Base-by-base conservation (phyloP, 2,888 invertebrate genomes). In the Diarsia dahlii region DNA sequence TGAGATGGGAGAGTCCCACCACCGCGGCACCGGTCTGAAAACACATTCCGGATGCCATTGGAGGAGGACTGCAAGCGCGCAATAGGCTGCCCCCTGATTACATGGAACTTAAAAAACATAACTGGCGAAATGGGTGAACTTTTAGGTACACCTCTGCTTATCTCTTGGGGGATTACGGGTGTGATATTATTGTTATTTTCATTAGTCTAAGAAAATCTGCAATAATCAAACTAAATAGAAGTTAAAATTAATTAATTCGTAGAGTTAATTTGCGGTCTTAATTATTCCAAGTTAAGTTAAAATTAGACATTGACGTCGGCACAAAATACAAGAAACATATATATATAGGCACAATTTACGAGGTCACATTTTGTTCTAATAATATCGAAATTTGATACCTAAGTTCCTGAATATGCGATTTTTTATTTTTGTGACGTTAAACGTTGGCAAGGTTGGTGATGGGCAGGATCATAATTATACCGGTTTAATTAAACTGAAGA, bases 231-330 rank as follows among this genome's bases (percentile, higher is more conserved):
- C 5, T 23, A 15, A 56, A 13, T 56, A 28, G 28, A 23, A 15
- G 28, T 28, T n/a, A n/a, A n/a, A n/a, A n/a, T n/a, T n/a, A n/a
- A n/a, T n/a, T n/a, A n/a, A n/a, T n/a, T n/a, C n/a, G n/a, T n/a
- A n/a, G n/a, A 34, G 20, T 74, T 73, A 3, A 46, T 45, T 20
- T 50, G 39, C n/a, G 4, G 8, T 45, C 18, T 5, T 60, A 66
- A 60, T 60, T 12, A 60, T 46, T 60, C 20, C 23, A 54, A 46
- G 46, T 46, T 46, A 20, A 52, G 2, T 46, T 76, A 62, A 67
- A 68, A 48, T 68, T 13, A 48, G 39, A 34, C 13, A 77, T 62
- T 68, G 28, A 77, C 77, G 68, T 45, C 62, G 52, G 62, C 23
- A 48, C 9, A 28, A 5, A 45, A 5, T 62, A 46, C 60, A 66